These are phyloP conservation scores for Idaea dimidiata DNA, from an alignment of 2,888 invertebrate genomes.

Conservation along the genomic window DNA sequence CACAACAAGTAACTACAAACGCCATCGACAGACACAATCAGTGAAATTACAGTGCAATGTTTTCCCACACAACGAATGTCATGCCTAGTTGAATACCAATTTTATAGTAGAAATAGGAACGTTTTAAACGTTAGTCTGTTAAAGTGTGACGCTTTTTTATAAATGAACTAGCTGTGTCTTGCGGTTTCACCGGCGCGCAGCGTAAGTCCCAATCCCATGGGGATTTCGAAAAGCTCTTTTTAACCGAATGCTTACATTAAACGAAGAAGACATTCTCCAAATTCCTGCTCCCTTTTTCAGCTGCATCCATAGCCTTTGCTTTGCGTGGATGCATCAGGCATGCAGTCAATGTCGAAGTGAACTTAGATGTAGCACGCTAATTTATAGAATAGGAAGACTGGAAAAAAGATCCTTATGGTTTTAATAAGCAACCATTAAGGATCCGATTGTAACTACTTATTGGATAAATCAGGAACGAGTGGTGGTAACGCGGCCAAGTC, in stretches of 20 bases:
- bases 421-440: no score
- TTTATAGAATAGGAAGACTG: neutral
- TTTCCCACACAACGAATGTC: constrained; percentile 17
- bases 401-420: no score
- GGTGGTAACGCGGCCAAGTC: no score
- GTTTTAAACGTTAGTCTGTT: constrained; percentile 8
- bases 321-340: no score
- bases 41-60: constrained; percentile 43
- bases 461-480: no score
- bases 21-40: constrained; percentile 40
- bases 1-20: constrained; percentile 37
- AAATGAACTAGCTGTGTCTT: neutral
- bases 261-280: no score
- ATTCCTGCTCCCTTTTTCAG: no score
- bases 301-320: no score
- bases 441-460: no score
- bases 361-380: neutral
- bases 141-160: neutral
- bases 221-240: no score
- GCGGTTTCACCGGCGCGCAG: no score
- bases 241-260: neutral
- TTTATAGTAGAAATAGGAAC: constrained; percentile 3
- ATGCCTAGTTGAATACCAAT: constrained; percentile 10
- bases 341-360: neutral
- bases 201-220: neutral